Evolutionary conservation across 2,797 vertebrate species (phyloP), one percentile per base, ranked within the genome.

Genomic region (Lophotriccus pileatus): DNA sequence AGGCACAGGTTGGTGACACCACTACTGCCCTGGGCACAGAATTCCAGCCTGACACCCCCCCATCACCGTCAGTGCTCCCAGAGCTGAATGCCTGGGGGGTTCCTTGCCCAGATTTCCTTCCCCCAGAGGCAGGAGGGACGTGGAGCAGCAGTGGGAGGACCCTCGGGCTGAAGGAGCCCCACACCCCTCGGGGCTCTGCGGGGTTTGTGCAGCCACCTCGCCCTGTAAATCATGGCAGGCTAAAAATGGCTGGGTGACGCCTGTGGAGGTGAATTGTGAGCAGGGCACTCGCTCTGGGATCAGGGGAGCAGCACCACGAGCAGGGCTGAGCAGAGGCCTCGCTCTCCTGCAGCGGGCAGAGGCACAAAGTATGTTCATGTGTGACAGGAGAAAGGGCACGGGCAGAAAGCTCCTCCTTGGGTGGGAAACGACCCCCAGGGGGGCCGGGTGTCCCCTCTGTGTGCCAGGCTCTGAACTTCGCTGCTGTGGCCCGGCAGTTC

Each of bases 221-320:
- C 67, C 21, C 84, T 49, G 67, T 76, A 91, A 84, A 94, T 86
- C 94, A 86, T 0, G 10, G 37, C 43, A 36, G 84, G 91, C 94
- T 96, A 94, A 94, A 96, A 95, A 95, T 7, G 89, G 95, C 73
- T 0, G 5, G 39, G 22, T 92, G 94, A 97, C 39, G 2, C 58
- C 44, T 16, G 2, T 39, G 79, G 84, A 85, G 87, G 50, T 46
- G 60, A 87, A 77, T 2, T 4, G 58, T 11, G 56, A 92, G 85
- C 85, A 17, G 80, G 7, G 34, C 58, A 7, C 39, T 89, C 0
- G 43, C 59, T 82, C 47, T 9, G 8, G 39, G 50, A 50, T 19
- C 52, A 16, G 44, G 17, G 68, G 27, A 84, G 74, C 52, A 58
- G 70, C 39, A 36, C 7, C 12, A 43, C 3, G 17, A 13, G 60